These are phyloP conservation scores for Planiliza haematocheilus DNA, from an alignment of 2,113 vertebrate species.

Conservation along the genomic window DNA sequence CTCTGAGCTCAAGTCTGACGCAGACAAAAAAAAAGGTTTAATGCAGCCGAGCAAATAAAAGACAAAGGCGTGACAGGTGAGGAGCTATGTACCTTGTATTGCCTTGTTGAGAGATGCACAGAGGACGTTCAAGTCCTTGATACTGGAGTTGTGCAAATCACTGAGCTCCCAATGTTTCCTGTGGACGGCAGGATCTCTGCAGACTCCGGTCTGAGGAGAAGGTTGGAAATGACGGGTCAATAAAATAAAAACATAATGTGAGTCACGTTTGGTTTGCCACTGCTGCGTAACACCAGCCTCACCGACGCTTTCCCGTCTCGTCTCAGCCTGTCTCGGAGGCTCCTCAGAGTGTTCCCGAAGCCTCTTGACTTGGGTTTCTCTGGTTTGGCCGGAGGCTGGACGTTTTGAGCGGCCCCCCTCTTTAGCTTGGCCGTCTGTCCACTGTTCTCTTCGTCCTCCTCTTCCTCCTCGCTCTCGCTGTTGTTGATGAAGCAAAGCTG, in stretches of 20 bases:
- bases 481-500: slow-evolving; percentile 86
- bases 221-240: too few relatives aligned
- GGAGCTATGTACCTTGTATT: slow-evolving; percentile 74
- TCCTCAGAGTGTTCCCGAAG: slow-evolving; percentile 77
- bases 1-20: slow-evolving; percentile 83
- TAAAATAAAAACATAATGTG: too few relatives aligned
- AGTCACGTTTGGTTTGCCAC: too few relatives aligned
- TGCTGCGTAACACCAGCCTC: not conserved
- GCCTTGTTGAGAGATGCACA: slow-evolving; percentile 74
- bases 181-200: slow-evolving; percentile 15
- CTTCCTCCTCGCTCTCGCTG: slow-evolving; percentile 83
- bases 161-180: slow-evolving; percentile 61
- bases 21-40: not conserved
- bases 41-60: too few relatives aligned
- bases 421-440: not conserved
- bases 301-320: slow-evolving; percentile 62
- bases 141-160: slow-evolving; percentile 70
- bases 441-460: slow-evolving; percentile 41
- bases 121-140: slow-evolving; percentile 73
- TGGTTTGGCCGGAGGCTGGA: slow-evolving; percentile 36
- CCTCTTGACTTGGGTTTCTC: slow-evolving; percentile 68
- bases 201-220: slow-evolving; percentile 41
- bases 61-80: too few relatives aligned
- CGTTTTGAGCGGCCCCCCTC: slow-evolving; percentile 39
- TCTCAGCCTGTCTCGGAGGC: slow-evolving; percentile 74